Base-by-base conservation (phyloP, 1,140 invertebrate species). In the Phenacoccus solenopsis region DNA sequence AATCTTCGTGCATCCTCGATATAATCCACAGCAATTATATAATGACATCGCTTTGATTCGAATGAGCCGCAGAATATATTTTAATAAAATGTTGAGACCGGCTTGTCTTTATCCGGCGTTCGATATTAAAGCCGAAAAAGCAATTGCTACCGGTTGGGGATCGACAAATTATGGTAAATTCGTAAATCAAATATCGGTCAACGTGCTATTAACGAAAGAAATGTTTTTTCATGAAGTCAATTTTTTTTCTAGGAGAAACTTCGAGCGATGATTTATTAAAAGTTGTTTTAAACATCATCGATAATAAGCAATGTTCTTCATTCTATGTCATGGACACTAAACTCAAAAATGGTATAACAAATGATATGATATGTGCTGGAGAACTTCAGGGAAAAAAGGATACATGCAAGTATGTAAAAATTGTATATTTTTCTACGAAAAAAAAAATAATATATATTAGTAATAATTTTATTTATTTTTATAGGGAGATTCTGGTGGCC, bases 291-390 rank as follows among this genome's bases (percentile, higher is more conserved):
- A 70, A 70, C 28, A 67, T 76, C 16, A 73, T 75, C 27, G 69
- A 74, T 21, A 73, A 72, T 67, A 38, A 12, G 7, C 71, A 67
- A 22, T 76, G 73, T 59, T 73, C 72, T 57, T 81, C 73, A 24
- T 72, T 72, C 28, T 75, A 74, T 69, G 69, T 69, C 22, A 70
- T 35, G 21, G 71, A 72, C 79, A 75, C 27, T 77, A 81, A 68
- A 68, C 72, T 87, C 27, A 79, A 80, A 0, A 74, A 77, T 20
- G 86, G 87, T 0, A 82, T 85, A 16, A 32, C 79, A 9, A 73
- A 80, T 2, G 79, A 78, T 0, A 87, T 90, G 80, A 73, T 93
- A 56, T 92, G 90, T 75, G 90, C 89, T 0, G 90, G 89, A 38
- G 78, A 74, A 38, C 68, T 74, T 5, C 32, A 82, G 35, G 88